A percentile compares a stretch with the other conserved stretches of the same genome.
Evolutionary conservation across 2,888 invertebrate species (phyloP).

Genomic region (Phymatocera aterrima): DNA sequence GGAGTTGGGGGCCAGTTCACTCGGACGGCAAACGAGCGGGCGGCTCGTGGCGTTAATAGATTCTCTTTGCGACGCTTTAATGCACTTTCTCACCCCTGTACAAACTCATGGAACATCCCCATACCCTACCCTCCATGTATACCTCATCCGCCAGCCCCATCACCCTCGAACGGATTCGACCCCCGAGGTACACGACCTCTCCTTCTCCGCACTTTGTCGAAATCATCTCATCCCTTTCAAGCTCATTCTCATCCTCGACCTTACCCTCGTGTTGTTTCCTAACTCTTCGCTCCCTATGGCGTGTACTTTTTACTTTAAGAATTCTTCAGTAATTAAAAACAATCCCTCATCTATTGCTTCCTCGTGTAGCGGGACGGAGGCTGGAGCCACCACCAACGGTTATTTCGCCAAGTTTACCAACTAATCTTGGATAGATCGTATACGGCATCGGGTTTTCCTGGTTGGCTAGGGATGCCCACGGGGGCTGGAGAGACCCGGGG

Average conservation of each 20-base stretch:
- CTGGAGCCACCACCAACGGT: slow-evolving; percentile 53
- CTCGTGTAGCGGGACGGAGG: slow-evolving; percentile 50
- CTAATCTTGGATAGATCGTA: slow-evolving; percentile 63
- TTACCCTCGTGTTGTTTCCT: background rate
- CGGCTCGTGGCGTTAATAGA: slow-evolving; percentile 37
- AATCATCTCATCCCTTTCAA: background rate
- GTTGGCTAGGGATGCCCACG: slow-evolving; percentile 17
- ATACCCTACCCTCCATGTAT: background rate
- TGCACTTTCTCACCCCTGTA: slow-evolving; percentile 41
- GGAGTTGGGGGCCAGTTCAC: slow-evolving; percentile 2
- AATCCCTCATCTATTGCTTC: slow-evolving; percentile 57
- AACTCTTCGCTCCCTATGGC: background rate
- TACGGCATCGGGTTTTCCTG: slow-evolving; percentile 15
- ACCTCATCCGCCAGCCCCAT: background rate
- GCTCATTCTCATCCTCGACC: too few relatives aligned
- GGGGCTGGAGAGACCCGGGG: slow-evolving; percentile 42
- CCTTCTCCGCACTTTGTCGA: slow-evolving; percentile 14
- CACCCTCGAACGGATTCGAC: background rate
- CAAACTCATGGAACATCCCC: background rate
- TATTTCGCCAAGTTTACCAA: slow-evolving; percentile 66
- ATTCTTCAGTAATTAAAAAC: slow-evolving; percentile 62
- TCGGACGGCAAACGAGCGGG: slow-evolving; percentile 37
- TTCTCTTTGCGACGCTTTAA: slow-evolving; percentile 41
- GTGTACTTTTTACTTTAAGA: slow-evolving; percentile 39
- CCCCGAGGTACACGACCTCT: slow-evolving; percentile 17